These are phyloP conservation scores for Cryptotis parvus DNA, from an alignment of 2,113 vertebrate species.

Conservation along the genomic window DNA sequence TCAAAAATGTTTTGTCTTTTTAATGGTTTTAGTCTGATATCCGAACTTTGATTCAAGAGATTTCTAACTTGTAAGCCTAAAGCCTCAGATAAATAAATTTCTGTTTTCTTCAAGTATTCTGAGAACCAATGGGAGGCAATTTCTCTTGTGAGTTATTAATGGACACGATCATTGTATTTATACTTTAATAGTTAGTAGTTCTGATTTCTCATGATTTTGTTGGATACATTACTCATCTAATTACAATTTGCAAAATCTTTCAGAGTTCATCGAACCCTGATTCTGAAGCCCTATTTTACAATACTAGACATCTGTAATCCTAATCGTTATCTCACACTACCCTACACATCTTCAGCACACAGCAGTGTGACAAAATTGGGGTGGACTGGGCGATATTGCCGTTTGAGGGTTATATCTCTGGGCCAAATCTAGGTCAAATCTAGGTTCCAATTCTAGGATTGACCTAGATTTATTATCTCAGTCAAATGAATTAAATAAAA, in stretches of 20 bases:
- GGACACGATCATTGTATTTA: background rate
- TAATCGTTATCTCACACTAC: background rate
- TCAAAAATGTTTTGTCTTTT: background rate
- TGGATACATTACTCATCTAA: background rate
- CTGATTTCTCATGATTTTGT: background rate
- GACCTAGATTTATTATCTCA: too few species aligned
- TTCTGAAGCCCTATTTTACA: accelerated
- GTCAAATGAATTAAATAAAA: too few species aligned
- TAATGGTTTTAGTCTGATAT: background rate
- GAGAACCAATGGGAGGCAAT: background rate
- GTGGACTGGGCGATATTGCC: too few species aligned
- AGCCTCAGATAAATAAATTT: background rate
- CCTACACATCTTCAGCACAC: too few species aligned
- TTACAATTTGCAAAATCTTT: background rate
- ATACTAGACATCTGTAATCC: background rate
- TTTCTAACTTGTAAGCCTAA: background rate
- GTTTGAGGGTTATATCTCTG: too few species aligned
- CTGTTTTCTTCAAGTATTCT: background rate
- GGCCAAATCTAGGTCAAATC: too few species aligned
- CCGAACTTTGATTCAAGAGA: background rate
- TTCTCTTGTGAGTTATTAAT: background rate
- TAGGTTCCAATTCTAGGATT: too few species aligned
- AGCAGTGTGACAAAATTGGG: too few species aligned
- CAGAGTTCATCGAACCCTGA: background rate
- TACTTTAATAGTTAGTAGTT: background rate